Base-by-base conservation (phyloP, 2,888 invertebrate species). In the Cremastinae sp. region DNA sequence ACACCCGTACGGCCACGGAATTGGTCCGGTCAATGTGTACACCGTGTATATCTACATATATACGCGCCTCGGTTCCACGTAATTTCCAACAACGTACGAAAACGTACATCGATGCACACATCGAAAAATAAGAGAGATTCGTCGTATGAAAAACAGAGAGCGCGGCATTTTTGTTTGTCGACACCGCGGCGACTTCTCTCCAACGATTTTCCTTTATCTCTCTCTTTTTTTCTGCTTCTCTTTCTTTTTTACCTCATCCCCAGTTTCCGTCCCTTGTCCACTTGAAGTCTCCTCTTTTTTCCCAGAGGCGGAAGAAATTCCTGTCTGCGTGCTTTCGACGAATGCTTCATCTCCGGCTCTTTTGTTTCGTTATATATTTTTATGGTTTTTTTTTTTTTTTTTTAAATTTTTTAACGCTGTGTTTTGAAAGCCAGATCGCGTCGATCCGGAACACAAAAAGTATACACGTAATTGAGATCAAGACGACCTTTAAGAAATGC, bases 401-500 rank as follows among this genome's bases (percentile, higher is more conserved):
- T 41, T 9, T 12, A 41, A n/a, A n/a, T n/a, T 41, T 41, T n/a
- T 8, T 41, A 41, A n/a, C 12, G 41, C 9, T 41, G 41, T 41
- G 12, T n/a, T 12, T n/a, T 8, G 41, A 5, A 37, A 41, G 28
- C 28, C 28, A 28, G 28, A 28, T 28, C 28, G 28, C 47, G 45
- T 47, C 45, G 66, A 68, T 18, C 35, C 35, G 47, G 37, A 39
- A 28, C 5, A 39, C 49, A 20, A 51, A 53, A 22, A 45, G 35
- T 2, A 59, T 14, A 22, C 14, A n/a, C 45, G 45, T 10, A 41
- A 41, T 22, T 5, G 28, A 28, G 28, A 28, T 2, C 10, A 70
- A 65, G 73, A 74, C 70, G 70, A 70, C 14, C 66, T 70, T 78
- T 85, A 86, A 84, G 82, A 84, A 79, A 83, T 83, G 77, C 75